Evolutionary conservation across 2,797 vertebrate genomes (phyloP).

Genomic region (Otolemur crassicaudatus): DNA sequence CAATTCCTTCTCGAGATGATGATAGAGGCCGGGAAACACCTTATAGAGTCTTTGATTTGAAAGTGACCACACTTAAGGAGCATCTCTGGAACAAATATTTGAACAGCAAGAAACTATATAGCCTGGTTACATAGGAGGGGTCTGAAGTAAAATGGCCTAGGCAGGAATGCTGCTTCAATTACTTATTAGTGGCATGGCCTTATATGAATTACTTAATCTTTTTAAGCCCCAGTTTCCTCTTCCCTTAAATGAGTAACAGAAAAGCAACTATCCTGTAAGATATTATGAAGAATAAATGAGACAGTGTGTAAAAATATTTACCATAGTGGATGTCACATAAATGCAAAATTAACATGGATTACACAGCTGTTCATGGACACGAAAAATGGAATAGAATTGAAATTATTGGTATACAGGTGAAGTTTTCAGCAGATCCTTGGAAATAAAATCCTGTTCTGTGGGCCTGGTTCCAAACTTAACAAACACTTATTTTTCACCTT

Average conservation of each 20-base stretch:
- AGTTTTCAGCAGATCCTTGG: background rate
- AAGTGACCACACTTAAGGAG: background rate
- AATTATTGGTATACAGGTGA: background rate
- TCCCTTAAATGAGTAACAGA: conserved; percentile 17
- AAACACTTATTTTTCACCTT: background rate
- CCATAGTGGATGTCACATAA: background rate
- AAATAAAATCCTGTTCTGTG: conserved; percentile 9
- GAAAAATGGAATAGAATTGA: background rate
- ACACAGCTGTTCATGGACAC: background rate
- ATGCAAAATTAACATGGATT: background rate
- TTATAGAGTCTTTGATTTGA: background rate
- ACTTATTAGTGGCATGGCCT: background rate
- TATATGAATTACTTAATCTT: conserved; percentile 24
- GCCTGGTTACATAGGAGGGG: background rate
- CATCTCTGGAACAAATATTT: conserved; percentile 1
- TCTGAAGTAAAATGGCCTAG: background rate
- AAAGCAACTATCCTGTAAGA: background rate
- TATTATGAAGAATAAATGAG: conserved; percentile 21
- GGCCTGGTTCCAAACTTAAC: background rate
- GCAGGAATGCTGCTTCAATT: background rate
- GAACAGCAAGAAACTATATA: background rate
- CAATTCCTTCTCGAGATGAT: background rate
- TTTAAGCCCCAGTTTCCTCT: background rate
- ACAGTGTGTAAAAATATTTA: background rate
- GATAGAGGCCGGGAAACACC: background rate